Percentiles rank a stretch among this genome's conserved stretches.
Conservation (phyloP, 2,888 invertebrate genomes). For the Conchocele bisecta region DNA sequence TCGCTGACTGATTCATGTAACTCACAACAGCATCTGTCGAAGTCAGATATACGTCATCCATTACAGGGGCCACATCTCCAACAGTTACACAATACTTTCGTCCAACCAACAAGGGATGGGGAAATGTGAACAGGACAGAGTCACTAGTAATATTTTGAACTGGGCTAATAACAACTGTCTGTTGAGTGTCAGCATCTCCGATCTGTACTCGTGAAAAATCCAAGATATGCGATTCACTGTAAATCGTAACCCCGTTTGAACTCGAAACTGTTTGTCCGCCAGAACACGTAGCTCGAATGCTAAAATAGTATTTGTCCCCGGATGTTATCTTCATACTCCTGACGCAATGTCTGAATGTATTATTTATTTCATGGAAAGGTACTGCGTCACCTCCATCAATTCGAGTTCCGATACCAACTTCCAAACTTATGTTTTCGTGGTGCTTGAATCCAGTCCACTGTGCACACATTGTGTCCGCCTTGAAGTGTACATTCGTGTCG, state of each 20-base stretch:
- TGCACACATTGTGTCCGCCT: conserved; percentile 27
- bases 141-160: no score
- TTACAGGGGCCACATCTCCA: neutral
- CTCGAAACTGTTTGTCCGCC: no score
- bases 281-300: neutral
- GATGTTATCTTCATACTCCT: neutral
- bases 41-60: no score
- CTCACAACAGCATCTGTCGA: no score
- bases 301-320: conserved; percentile 6
- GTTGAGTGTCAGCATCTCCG: no score
- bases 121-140: no score
- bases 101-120: no score
- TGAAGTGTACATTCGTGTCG: conserved; percentile 27
- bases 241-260: no score
- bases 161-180: no score
- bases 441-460: conserved; percentile 38
- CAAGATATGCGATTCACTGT: neutral
- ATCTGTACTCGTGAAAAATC: no score
- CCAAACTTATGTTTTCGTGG: conserved; percentile 6
- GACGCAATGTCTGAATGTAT: neutral
- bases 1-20: no score
- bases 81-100: neutral
- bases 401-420: conserved; percentile 9
- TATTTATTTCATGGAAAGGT: neutral
- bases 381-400: conserved; percentile 12